Percentiles rank a stretch among this genome's conserved stretches.
Conservation (phyloP, 2,113 vertebrate species). For the Nycticryphes semicollaris region DNA sequence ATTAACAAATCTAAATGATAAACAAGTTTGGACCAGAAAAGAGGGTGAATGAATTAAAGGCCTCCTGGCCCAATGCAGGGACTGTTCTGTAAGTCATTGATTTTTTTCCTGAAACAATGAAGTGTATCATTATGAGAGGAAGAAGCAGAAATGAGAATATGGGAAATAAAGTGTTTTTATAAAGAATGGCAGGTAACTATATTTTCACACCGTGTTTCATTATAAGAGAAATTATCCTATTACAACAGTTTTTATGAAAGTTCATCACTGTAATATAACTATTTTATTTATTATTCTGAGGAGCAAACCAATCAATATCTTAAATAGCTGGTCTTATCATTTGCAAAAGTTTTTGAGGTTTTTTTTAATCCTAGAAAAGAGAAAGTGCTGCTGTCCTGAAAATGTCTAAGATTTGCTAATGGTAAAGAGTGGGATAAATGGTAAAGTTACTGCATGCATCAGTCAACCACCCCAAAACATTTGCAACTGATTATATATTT, state of each 20-base stretch:
- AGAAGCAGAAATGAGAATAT: background rate
- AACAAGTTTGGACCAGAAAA: background rate
- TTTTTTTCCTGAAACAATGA: background rate
- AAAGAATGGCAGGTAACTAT: background rate
- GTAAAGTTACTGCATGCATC: constrained; percentile 66
- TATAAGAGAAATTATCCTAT: background rate
- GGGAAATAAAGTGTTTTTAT: background rate
- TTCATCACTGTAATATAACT: background rate
- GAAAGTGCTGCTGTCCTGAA: constrained; percentile 23
- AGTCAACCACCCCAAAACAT: constrained; percentile 74
- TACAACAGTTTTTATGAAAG: background rate
- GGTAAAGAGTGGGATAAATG: constrained; percentile 61
- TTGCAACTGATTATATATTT: constrained; percentile 75
- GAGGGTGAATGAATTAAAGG: background rate
- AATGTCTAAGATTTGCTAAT: constrained; percentile 46
- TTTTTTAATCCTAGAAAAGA: background rate
- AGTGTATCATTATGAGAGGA: background rate
- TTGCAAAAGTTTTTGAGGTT: background rate
- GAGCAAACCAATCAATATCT: background rate
- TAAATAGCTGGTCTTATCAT: background rate
- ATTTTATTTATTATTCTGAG: background rate
- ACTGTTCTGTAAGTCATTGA: background rate
- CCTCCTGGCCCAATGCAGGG: background rate
- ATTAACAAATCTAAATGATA: background rate
- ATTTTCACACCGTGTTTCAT: background rate